phyloP scores from a whole-genome alignment of 2,113 vertebrate genomes.

The Xenopus borealis region DNA sequence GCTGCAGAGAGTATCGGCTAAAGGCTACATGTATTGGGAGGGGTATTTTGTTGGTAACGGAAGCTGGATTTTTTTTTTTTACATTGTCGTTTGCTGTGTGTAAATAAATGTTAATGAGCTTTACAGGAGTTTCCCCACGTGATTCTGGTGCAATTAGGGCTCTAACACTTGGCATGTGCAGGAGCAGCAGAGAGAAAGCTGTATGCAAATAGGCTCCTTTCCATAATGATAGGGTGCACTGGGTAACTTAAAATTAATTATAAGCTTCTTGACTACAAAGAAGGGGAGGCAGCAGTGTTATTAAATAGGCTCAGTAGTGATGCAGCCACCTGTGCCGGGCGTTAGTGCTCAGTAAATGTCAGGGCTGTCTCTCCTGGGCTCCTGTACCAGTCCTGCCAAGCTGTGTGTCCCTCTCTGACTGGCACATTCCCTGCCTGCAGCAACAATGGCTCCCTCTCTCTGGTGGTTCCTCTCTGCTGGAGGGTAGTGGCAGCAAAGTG shows the following conservation, averaged over 20 bases:
- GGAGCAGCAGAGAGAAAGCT: conserved; percentile 59
- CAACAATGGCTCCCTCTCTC: too few species aligned
- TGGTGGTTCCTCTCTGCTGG: neutral
- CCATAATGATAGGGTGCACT: conserved; percentile 52
- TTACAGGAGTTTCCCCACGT: conserved; percentile 45
- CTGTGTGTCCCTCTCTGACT: neutral
- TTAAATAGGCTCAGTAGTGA: conserved; percentile 50
- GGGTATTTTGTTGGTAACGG: too few species aligned
- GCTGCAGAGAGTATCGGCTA: too few species aligned
- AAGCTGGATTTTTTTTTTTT: too few species aligned
- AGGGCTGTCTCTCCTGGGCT: conserved; percentile 8
- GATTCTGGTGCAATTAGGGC: conserved; percentile 59
- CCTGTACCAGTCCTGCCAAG: neutral
- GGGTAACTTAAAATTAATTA: conserved; percentile 67
- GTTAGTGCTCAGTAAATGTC: conserved; percentile 32
- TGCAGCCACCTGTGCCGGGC: conserved; percentile 67
- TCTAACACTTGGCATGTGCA: conserved; percentile 49
- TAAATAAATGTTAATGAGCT: conserved; percentile 45
- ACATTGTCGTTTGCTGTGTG: neutral
- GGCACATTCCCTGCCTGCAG: neutral
- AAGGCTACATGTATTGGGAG: too few species aligned
- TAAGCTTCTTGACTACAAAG: conserved; percentile 56
- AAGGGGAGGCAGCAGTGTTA: conserved; percentile 49
- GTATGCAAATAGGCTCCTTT: conserved; percentile 60
- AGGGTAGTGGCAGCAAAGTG: conserved; percentile 36